Conservation (phyloP, 2,797 vertebrate genomes). For the Cossypha niveicapilla region DNA sequence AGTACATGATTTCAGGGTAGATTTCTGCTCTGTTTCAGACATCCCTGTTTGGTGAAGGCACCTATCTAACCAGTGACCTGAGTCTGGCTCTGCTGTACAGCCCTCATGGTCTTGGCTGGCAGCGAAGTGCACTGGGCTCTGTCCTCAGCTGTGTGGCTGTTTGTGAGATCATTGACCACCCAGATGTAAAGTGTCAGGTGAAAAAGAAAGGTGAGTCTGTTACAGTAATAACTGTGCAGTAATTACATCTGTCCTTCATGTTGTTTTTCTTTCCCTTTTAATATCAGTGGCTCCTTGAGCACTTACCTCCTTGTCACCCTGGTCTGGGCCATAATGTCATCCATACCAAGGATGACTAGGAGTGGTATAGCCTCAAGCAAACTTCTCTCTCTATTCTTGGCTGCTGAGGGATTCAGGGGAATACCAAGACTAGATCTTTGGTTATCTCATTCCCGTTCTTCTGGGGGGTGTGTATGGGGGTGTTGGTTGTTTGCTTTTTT, state of each 20-base stretch:
- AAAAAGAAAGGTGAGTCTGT: conserved; percentile 90
- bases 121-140: conserved; percentile 84
- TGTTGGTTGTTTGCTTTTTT: background rate
- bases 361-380: conserved; percentile 53
- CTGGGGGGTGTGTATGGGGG: background rate
- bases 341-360: conserved; percentile 51
- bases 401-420: conserved; percentile 34
- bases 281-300: background rate
- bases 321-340: background rate
- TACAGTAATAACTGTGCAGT: background rate
- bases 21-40: conserved; percentile 78
- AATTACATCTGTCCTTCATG: background rate
- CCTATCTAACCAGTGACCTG: conserved; percentile 97
- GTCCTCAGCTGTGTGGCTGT: conserved; percentile 93
- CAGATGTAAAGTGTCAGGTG: conserved; percentile 95
- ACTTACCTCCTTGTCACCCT: background rate
- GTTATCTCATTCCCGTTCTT: background rate
- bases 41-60: conserved; percentile 95
- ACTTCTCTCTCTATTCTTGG: conserved; percentile 48
- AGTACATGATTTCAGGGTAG: background rate
- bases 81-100: conserved; percentile 97
- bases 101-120: conserved; percentile 90
- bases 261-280: background rate
- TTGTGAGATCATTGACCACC: conserved; percentile 96
- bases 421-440: background rate